Evolutionary conservation across 2,888 invertebrate species (phyloP), one percentile per base, ranked within the genome.

Genomic region (Drosophila pseudotakahashii): DNA sequence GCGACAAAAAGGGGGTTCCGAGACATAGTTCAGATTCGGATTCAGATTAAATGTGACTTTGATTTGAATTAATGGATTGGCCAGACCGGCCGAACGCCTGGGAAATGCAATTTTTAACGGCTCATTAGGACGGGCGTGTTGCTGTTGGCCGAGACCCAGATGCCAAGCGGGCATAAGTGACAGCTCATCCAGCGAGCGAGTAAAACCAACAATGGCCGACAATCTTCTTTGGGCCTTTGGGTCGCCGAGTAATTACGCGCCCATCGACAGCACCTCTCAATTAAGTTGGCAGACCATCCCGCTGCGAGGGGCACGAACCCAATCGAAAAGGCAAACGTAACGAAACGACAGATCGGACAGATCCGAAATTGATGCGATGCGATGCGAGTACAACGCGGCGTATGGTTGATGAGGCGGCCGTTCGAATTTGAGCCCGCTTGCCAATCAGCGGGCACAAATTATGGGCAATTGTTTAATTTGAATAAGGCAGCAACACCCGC

Each of bases 401-500:
- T 72, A 66, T 78, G 69, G 57, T 58, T 59, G 72, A 74, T 82
- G 54, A 44, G 41, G 36, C 41, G 48, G 32, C 34, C 48, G 62
- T 48, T 63, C 57, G 30, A 59, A 48, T 54, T 67, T 53, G 67
- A 67, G 53, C 14, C 45, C 67, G 66, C 45, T 77, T 77, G 77
- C 77, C 78, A 86, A 86, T 81, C 84, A 83, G 51, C 71, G 71
- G 68, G 48, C 84, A 55, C 66, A 86, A 86, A 82, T 82, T 83
- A 86, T 81, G 63, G 82, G 66, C 84, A 82, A 82, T 82, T 86
- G 84, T 75, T 84, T 86, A 81, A 78, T 86, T 82, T 86, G 66
- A 76, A 66, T 78, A 48, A 68, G 68, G 79, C 84, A 78, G 74
- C 74, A 73, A 78, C 81, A 75, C 81, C 84, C 71, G 50, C 41